phyloP scores from a whole-genome alignment of 2,888 invertebrate genomes.

The Orchesella flavescens region DNA sequence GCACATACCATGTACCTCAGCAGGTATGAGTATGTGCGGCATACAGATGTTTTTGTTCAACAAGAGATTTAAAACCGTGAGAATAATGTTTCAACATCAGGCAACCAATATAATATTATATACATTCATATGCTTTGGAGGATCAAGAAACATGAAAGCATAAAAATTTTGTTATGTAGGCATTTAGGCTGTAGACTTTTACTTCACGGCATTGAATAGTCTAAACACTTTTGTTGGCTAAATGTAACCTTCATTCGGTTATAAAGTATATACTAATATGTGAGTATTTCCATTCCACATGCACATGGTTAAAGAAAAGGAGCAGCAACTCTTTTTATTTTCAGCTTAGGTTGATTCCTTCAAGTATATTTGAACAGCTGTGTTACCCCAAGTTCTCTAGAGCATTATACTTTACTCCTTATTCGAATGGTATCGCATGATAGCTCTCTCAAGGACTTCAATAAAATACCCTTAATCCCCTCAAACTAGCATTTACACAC shows the following conservation, averaged over 20 bases:
- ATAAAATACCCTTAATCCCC: slow-evolving; percentile 48
- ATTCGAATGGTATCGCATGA: slow-evolving; percentile 23
- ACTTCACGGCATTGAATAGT: too few relatives aligned
- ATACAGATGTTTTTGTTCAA: too few relatives aligned
- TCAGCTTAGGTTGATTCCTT: slow-evolving; percentile 10
- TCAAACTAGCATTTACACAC: slow-evolving; percentile 47
- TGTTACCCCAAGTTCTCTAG: slow-evolving; percentile 18
- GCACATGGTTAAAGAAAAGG: too few relatives aligned
- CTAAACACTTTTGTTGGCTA: too few relatives aligned
- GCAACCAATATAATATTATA: too few relatives aligned
- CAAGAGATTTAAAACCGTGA: too few relatives aligned
- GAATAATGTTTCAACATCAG: too few relatives aligned
- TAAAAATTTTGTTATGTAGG: slow-evolving; percentile 7
- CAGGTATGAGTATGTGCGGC: too few relatives aligned
- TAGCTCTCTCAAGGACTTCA: slow-evolving; percentile 40
- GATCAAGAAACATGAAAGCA: background rate
- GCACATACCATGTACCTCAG: too few relatives aligned
- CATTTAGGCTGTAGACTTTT: background rate
- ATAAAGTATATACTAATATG: too few relatives aligned
- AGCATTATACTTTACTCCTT: slow-evolving; percentile 19
- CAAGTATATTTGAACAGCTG: background rate
- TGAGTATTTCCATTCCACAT: too few relatives aligned
- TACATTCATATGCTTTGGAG: background rate
- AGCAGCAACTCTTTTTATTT: background rate
- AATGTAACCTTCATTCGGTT: too few relatives aligned